Evolutionary conservation across 1,140 invertebrate species (phyloP).

Genomic region (Diachasmimorpha longicaudata): DNA sequence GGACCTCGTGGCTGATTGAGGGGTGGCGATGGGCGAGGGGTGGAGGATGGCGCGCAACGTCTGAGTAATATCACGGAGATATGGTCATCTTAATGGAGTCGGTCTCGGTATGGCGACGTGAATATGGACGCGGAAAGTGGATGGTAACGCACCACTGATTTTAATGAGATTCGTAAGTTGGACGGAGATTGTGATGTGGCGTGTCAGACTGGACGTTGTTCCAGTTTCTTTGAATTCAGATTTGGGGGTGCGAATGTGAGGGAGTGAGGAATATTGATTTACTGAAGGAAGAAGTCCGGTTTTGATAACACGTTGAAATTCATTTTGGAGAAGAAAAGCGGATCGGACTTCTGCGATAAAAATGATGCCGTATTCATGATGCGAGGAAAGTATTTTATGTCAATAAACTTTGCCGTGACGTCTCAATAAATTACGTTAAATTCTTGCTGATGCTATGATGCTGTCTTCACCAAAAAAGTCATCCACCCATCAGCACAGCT

Average conservation of each 20-base stretch:
- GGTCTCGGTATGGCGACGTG: slow-evolving; percentile 34
- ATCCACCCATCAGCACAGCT: no score
- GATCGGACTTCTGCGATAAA: no score
- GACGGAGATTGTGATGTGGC: neutral
- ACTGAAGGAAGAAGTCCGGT: no score
- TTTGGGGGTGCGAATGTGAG: neutral
- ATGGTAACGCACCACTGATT: slow-evolving; percentile 56
- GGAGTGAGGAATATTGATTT: no score
- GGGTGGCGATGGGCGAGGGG: neutral
- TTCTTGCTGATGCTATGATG: no score
- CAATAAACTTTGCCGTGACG: no score
- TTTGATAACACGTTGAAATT: no score
- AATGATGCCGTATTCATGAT: no score
- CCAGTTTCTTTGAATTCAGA: neutral
- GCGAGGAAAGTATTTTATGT: no score
- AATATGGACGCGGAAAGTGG: slow-evolving; percentile 38
- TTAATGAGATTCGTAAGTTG: slow-evolving; percentile 60
- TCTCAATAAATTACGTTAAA: no score
- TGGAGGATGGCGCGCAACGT: slow-evolving; percentile 34
- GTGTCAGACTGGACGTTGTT: slow-evolving; percentile 27
- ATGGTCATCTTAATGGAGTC: slow-evolving; percentile 61
- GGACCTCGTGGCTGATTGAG: neutral
- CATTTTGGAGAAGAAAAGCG: no score
- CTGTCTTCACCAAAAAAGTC: no score
- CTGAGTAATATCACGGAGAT: slow-evolving; percentile 59